Evolutionary conservation across 2,888 invertebrate species (phyloP), one percentile per base, ranked within the genome.

Genomic region (Hofmannophila pseudospretella): DNA sequence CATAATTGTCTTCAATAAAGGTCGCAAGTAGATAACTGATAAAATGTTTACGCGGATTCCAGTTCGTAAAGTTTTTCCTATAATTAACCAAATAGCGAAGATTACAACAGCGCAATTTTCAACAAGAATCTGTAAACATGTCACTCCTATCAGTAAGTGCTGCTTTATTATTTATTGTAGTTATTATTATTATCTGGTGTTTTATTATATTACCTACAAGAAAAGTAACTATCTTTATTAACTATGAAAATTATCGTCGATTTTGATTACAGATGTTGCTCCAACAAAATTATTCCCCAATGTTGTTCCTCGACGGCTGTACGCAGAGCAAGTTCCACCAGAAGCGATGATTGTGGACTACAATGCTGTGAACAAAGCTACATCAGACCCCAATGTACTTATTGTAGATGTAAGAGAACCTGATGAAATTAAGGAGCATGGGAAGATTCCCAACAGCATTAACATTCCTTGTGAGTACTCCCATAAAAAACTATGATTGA

Each of bases 391-490:
- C 10, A 58, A 67, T 39, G 54, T 71, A 38, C 56, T 92, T 9
- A 88, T 94, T 14, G 88, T 96, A 42, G 94, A 95, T 81, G 94
- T 95, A 0, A 89, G 94, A 47, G 93, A 94, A 61, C 92, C 93
- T 19, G 71, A 88, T 7, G 94, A 94, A 74, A 68, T 94, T 7
- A 70, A 88, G 43, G 90, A 93, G 60, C 89, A 90, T 49, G 94
- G 94, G 2, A 80, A 86, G 56, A 89, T 94, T 41, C 94, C 94
- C 23, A 90, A 90, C 36, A 93, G 93, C 58, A 88, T 94, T 35
- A 93, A 94, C 58, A 93, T 94, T 67, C 94, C 94, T 51, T 82
- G 94, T 91, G 87, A 88, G 89, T 78, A 36, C 9, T 31, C n/a
- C n/a, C n/a, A n/a, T n/a, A n/a, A n/a, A n/a, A n/a, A 8, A 20